Base-by-base conservation (phyloP, 2,888 invertebrate genomes). In the Chrysina gloriosa region DNA sequence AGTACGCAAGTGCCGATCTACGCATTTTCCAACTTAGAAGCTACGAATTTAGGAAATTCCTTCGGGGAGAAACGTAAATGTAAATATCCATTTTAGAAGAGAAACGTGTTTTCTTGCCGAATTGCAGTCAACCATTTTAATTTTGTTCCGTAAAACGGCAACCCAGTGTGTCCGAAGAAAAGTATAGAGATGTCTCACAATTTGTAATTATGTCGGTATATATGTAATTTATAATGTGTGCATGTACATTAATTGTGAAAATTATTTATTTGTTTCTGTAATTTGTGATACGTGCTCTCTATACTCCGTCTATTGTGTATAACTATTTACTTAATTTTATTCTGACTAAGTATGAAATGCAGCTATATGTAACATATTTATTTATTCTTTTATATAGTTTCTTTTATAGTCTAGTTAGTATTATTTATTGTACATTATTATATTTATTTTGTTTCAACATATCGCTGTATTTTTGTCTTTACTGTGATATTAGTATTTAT, bases 381-480 rank as follows among this genome's bases (percentile, higher is more conserved):
- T 56, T 66, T n/a, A n/a, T 16, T 65, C 19, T 66, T 21, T 66
- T 45, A 47, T 54, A 66, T 54, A 47, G 21, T 31, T 54, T 58
- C 47, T 58, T 29, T 47, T 14, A 31, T 29, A 21, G 58, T 31
- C 31, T 66, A 47, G 56, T 58, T 65, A 42, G 47, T 56, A 54
- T 45, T 66, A 64, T 66, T 66, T 66, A 66, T 54, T 66, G 52
- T 64, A 52, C 39, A 52, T 52, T 34, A 52, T 50, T 31, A 64
- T 64, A 52, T 64, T 64, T 64, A 64, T 39, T 52, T 64, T 58
- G 16, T 64, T 52, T 45, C 27, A 52, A 61, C 58, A 66, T 66
- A 66, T 54, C 25, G 66, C 58, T 66, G 58, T 58, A 56, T 66
- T 66, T 58, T 58, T 31, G 42, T 61, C 58, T 64, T 64, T 50